Base-by-base conservation (phyloP, 2,113 vertebrate genomes). In the Phrynosoma platyrhinos region DNA sequence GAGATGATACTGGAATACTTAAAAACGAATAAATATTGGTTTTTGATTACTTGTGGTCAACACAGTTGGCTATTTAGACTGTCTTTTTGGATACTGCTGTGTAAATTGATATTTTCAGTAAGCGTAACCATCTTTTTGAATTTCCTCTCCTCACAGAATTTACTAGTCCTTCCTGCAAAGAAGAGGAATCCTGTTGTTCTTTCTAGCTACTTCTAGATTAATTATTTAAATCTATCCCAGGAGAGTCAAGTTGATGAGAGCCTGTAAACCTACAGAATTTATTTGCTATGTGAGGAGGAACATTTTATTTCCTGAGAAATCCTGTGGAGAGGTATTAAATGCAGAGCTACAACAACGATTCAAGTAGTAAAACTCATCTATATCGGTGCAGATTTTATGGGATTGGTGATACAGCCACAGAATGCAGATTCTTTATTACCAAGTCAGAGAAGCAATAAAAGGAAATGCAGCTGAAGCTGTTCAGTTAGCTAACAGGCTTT, bases 161-260 rank as follows among this genome's bases (percentile, higher is more conserved):
- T 87, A 58, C 14, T 23, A 75, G 36, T 30, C n/a, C n/a, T 55
- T 9, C 47, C 10, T 30, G 13, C 86, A 25, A 62, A 87, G 30
- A 68, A 62, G 58, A 62, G 42, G 47, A 64, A 81, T 7, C 21
- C 16, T 1, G 21, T 42, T 20, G 42, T 88, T 55, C 47, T 83
- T 74, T 62, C 71, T 64, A n/a, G 68, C 27, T 4, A 40, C 42
- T 81, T n/a, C 14, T 2, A 21, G 12, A 0, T 0, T 82, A 1
- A 0, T 27, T 0, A 30, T 0, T 36, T 13, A 18, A 53, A 0
- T 30, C 7, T 14, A 1, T 16, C 32, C 47, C 27, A 0, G 0
- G 21, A 0, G 32, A 12, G 5, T 0, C 2, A 16, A 0, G 25
- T 16, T 53, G 0, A 1, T 2, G 2, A 1, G 7, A 5, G 42